phyloP scores from a whole-genome alignment of 2,797 vertebrate species.

The Rallus crepitans region DNA sequence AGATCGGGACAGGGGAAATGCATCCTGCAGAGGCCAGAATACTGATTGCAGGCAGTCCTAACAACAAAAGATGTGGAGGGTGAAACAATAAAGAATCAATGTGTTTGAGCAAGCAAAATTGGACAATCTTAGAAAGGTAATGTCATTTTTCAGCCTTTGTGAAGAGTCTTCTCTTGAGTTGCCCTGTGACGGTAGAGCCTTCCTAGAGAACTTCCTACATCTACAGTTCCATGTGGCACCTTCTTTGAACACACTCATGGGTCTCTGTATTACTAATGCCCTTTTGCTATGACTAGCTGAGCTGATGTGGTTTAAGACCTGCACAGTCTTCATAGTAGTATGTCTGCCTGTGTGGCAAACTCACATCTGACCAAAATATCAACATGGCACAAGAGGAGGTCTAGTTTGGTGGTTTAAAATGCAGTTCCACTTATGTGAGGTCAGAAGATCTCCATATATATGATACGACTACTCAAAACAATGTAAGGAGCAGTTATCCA shows the following conservation, averaged over 20 bases:
- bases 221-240: neutral
- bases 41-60: neutral
- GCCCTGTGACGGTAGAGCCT: neutral
- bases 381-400: neutral
- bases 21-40: neutral
- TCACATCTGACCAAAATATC: neutral
- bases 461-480: neutral
- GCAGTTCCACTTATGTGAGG: neutral
- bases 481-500: neutral
- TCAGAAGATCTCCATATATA: neutral
- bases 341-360: neutral
- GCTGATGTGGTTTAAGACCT: neutral
- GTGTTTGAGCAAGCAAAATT: neutral
- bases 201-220: neutral
- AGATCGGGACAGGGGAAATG: neutral
- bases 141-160: neutral
- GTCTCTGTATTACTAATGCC: neutral
- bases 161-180: neutral
- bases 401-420: neutral
- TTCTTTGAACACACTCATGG: neutral
- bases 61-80: neutral
- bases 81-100: neutral
- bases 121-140: neutral
- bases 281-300: neutral
- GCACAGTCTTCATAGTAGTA: neutral